Evolutionary conservation across 2,797 vertebrate species (phyloP).

Genomic region (Gallinago stenura): DNA sequence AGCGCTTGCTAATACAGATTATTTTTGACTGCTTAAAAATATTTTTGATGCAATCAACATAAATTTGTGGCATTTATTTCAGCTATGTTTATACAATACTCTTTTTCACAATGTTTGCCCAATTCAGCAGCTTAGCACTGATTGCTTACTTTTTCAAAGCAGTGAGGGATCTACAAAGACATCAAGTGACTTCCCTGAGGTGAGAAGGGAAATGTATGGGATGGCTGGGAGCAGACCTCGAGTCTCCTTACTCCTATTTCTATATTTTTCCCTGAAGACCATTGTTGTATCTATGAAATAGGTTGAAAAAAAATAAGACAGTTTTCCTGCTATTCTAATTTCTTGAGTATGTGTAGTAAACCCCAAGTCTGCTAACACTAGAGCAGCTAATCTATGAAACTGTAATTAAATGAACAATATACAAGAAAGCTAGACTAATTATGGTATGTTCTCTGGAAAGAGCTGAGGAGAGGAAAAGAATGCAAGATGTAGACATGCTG

Average conservation of each 20-base stretch:
- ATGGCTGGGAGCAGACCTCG: background rate
- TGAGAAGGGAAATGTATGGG: background rate
- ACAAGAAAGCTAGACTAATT: conserved; percentile 14
- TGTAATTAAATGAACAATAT: conserved; percentile 40
- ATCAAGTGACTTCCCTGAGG: background rate
- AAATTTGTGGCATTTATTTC: background rate
- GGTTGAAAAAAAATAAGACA: background rate
- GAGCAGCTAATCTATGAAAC: background rate
- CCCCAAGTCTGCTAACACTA: background rate
- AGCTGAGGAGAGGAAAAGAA: background rate
- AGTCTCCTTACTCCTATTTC: background rate
- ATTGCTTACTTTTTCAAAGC: background rate
- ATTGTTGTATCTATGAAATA: background rate
- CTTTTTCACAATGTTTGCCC: background rate
- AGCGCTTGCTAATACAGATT: background rate
- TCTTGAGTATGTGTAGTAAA: background rate
- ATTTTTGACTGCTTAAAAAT: background rate
- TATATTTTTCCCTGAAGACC: background rate
- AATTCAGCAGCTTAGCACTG: background rate
- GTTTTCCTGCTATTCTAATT: background rate
- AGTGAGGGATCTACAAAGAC: background rate
- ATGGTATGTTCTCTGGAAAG: background rate
- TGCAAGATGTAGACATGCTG: background rate
- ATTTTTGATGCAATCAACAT: background rate
- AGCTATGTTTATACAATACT: background rate